Evolutionary conservation across 2,888 invertebrate genomes (phyloP).

Genomic region (Hypena proboscidalis): DNA sequence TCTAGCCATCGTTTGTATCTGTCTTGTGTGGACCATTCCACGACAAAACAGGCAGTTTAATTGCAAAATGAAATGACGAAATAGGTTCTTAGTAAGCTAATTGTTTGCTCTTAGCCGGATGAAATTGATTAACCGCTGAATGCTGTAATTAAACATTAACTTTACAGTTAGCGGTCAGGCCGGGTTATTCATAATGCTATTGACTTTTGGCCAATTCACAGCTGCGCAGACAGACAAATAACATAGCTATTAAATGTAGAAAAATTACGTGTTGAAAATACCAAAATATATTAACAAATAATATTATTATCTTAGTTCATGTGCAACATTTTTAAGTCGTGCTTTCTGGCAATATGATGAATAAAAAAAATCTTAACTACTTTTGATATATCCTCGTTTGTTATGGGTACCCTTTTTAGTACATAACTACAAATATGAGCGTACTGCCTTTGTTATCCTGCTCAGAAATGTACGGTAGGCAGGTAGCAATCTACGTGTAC

Average conservation of each 20-base stretch:
- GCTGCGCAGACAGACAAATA: slow-evolving; percentile 14
- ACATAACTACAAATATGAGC: too few species aligned
- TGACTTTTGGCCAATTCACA: slow-evolving; percentile 35
- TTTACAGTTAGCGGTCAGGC: slow-evolving; percentile 44
- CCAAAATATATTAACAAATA: slow-evolving; percentile 13
- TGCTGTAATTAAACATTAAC: slow-evolving; percentile 47
- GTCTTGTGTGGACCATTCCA: slow-evolving; percentile 34
- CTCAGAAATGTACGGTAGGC: slow-evolving; percentile 9
- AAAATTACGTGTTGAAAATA: slow-evolving; percentile 16
- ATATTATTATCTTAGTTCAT: too few species aligned
- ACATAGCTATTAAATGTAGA: slow-evolving; percentile 32
- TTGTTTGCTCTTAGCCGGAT: slow-evolving; percentile 60
- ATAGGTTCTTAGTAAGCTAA: slow-evolving; percentile 48
- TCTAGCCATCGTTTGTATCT: slow-evolving; percentile 29
- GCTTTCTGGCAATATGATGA: neutral
- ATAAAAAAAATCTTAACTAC: slow-evolving; percentile 4
- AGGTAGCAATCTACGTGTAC: too few species aligned
- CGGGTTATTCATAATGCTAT: slow-evolving; percentile 37
- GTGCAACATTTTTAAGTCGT: slow-evolving; percentile 4
- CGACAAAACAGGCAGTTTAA: slow-evolving; percentile 48
- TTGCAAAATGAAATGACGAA: slow-evolving; percentile 61
- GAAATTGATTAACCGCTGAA: slow-evolving; percentile 60
- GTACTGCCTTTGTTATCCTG: slow-evolving; percentile 36
- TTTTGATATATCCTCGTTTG: slow-evolving; percentile 53
- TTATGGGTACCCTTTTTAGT: too few species aligned